Evolutionary conservation across 2,888 invertebrate genomes (phyloP), one percentile per base, ranked within the genome.

Genomic region (Liopterus haemorrhoidalis): DNA sequence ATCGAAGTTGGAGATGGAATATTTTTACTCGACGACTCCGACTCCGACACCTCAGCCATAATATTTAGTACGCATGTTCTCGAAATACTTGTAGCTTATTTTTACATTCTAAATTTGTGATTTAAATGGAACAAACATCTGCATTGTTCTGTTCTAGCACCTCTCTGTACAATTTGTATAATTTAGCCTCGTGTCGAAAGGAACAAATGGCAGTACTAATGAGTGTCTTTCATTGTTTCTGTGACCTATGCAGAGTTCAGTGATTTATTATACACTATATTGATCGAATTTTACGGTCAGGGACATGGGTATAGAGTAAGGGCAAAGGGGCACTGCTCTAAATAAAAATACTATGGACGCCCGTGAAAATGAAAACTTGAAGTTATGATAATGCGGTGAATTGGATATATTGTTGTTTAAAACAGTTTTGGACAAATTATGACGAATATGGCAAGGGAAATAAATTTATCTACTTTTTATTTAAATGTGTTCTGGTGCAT

Each of bases 171-270:
- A 33, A 40, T 11, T 19, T 41, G 12, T 20, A 20, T 21, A 18
- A 30, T 2, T n/a, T 15, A 47, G 19, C 28, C 25, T 32, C n/a
- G 22, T 11, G 35, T 40, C 24, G 24, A 37, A 37, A 38, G 24
- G 24, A 27, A 38, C 25, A 38, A 38, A 38, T 38, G 43, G 28
- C 28, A 30, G 21, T 37, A 28, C 30, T 44, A 37, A 44, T 28
- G 31, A 36, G 8, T 25, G 30, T 28, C 33, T 16, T 24, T 16
- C 16, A 37, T 31, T 11, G 21, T 43, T 38, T 9, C 31, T n/a
- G 5, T 39, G 39, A 39, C 39, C 39, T 39, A 39, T 39, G 39
- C 28, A 39, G 28, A 39, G 39, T 39, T 39, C 39, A 39, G 19
- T 39, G 39, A 39, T 39, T 39, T 39, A 39, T 39, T 39, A 19